Percentiles rank a stretch among this genome's conserved stretches.
Conservation (phyloP, 1,140 invertebrate genomes). For the Drosophila santomea region DNA sequence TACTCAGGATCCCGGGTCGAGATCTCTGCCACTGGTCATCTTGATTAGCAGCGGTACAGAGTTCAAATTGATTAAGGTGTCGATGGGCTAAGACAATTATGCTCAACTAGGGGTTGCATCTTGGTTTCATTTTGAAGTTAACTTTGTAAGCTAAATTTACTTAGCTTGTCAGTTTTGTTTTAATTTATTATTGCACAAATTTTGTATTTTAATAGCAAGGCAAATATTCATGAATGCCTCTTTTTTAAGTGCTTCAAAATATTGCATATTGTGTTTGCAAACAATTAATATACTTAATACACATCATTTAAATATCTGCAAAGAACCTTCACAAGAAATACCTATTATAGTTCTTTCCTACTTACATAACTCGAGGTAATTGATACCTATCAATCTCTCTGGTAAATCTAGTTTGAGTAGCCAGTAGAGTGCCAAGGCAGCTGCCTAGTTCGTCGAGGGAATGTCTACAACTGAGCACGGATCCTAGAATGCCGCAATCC, state of each 20-base stretch:
- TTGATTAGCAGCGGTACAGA: conserved; percentile 43
- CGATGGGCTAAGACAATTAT: conserved; percentile 18
- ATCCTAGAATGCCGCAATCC: conserved; percentile 3
- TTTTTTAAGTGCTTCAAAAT: no score
- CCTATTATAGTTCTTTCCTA: not conserved
- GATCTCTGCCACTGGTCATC: conserved; percentile 41
- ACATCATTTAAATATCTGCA: no score
- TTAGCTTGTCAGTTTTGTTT: no score
- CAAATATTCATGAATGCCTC: no score
- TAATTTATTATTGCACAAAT: no score
- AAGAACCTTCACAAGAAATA: no score
- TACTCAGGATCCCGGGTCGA: conserved; percentile 11
- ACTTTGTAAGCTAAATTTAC: no score
- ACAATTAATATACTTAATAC: no score
- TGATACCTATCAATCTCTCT: not conserved
- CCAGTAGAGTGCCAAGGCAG: not conserved
- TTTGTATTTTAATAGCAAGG: no score
- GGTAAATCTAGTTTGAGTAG: not conserved
- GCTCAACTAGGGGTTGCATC: not conserved
- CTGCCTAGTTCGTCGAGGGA: conserved; percentile 19
- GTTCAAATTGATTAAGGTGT: conserved; percentile 62
- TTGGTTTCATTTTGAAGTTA: not conserved
- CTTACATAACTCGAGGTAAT: not conserved
- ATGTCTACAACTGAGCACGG: conserved; percentile 42
- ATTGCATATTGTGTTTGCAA: no score